phyloP scores from a whole-genome alignment of 2,888 invertebrate species.

The Drosophila yooni region DNA sequence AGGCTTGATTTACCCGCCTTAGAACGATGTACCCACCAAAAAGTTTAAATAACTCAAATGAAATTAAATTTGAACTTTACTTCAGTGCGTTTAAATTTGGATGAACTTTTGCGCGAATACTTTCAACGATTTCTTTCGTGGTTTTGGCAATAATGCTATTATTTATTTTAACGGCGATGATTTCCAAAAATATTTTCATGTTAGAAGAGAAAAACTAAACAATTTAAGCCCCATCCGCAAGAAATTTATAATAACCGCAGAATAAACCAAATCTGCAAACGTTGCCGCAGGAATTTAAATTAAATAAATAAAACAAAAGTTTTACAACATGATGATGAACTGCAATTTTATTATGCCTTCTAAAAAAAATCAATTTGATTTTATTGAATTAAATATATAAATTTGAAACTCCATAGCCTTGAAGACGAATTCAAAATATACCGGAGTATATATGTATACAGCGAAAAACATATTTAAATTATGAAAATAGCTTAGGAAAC shows the following conservation, averaged over 20 bases:
- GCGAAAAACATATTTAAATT: neutral
- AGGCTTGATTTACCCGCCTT: neutral
- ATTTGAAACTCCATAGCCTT: neutral
- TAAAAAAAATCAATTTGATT: neutral
- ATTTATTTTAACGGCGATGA: conserved; percentile 1
- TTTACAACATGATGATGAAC: neutral
- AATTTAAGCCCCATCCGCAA: conserved; percentile 39
- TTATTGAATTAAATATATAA: neutral
- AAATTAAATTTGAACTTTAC: conserved; percentile 10
- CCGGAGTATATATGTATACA: neutral
- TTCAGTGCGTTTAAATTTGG: neutral
- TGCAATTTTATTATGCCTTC: neutral
- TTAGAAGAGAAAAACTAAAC: conserved; percentile 39
- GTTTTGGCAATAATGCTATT: conserved; percentile 3
- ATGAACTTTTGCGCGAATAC: neutral
- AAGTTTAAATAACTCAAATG: neutral
- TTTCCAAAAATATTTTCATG: conserved; percentile 5
- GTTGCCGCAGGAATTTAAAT: conserved; percentile 63
- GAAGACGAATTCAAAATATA: neutral
- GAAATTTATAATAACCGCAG: conserved; percentile 41
- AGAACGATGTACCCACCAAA: neutral
- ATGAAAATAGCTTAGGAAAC: neutral
- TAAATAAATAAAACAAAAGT: conserved; percentile 47
- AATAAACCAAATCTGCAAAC: conserved; percentile 25
- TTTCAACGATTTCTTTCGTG: neutral